phyloP scores from a whole-genome alignment of 2,888 invertebrate genomes.

The Melanchra persicariae region DNA sequence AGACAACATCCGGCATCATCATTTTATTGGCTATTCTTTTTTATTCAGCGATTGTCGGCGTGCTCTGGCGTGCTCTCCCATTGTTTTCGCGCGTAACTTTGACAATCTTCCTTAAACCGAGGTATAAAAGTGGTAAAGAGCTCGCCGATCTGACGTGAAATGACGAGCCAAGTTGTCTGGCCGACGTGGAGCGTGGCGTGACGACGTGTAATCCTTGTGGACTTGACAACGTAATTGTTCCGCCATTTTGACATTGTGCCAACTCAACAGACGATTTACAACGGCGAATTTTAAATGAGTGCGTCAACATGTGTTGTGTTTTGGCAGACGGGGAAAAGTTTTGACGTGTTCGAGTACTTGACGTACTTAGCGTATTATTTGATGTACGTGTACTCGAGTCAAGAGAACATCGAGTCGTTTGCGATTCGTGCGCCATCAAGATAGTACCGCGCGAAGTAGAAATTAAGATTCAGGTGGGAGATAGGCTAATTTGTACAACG shows the following conservation, averaged over 20 bases:
- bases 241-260: conserved; percentile 81
- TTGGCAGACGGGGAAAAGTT: conserved; percentile 60
- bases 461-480: conserved; percentile 64
- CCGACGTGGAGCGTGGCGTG: conserved; percentile 72
- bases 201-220: conserved; percentile 76
- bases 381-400: conserved; percentile 39
- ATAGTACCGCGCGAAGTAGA: conserved; percentile 61
- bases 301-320: conserved; percentile 61
- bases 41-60: conserved; percentile 67
- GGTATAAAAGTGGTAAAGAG: conserved; percentile 71
- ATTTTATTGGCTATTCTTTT: conserved; percentile 69
- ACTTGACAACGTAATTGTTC: conserved; percentile 81
- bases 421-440: conserved; percentile 60
- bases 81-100: conserved; percentile 73
- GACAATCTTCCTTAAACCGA: conserved; percentile 74
- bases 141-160: conserved; percentile 67
- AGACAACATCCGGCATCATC: conserved; percentile 69
- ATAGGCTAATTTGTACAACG: conserved; percentile 63
- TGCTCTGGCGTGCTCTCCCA: conserved; percentile 66
- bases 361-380: conserved; percentile 46
- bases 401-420: conserved; percentile 43
- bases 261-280: conserved; percentile 71
- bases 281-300: conserved; percentile 70
- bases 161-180: conserved; percentile 73
- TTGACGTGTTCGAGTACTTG: conserved; percentile 49